A percentile compares a stretch with the other conserved stretches of the same genome.
Evolutionary conservation across 2,888 invertebrate genomes (phyloP).

Genomic region (Epiblema foenella): DNA sequence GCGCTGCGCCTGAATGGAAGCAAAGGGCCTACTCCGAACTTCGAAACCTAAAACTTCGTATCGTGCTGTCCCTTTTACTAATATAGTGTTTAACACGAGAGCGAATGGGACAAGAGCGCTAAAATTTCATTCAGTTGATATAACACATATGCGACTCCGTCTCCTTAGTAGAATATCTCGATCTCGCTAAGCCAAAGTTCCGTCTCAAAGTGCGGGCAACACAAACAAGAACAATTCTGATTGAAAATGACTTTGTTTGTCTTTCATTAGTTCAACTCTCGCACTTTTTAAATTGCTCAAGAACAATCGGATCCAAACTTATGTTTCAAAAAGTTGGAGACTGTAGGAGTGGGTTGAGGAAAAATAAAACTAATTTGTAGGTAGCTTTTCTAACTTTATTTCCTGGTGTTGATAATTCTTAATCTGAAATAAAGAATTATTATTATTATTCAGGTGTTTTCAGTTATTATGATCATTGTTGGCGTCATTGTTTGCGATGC

Average conservation of each 20-base stretch:
- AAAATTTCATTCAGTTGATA: too few species aligned
- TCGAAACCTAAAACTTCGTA: too few species aligned
- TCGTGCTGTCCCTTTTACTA: too few species aligned
- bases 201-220: background rate
- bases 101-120: too few species aligned
- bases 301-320: background rate
- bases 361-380: background rate
- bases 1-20: too few species aligned
- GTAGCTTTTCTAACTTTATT: background rate
- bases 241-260: background rate
- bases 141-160: too few species aligned
- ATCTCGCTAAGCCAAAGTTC: background rate
- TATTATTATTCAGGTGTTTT: too few species aligned
- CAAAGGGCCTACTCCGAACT: too few species aligned
- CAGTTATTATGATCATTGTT: too few species aligned
- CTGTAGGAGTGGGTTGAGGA: conserved; percentile 4
- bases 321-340: background rate
- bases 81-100: too few species aligned
- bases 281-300: background rate
- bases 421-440: too few species aligned
- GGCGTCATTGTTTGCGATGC: too few species aligned
- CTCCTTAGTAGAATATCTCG: background rate
- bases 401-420: background rate
- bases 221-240: conserved; percentile 1
- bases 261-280: background rate